Conservation (phyloP, 2,113 vertebrate species). For the Cinclus cinclus region DNA sequence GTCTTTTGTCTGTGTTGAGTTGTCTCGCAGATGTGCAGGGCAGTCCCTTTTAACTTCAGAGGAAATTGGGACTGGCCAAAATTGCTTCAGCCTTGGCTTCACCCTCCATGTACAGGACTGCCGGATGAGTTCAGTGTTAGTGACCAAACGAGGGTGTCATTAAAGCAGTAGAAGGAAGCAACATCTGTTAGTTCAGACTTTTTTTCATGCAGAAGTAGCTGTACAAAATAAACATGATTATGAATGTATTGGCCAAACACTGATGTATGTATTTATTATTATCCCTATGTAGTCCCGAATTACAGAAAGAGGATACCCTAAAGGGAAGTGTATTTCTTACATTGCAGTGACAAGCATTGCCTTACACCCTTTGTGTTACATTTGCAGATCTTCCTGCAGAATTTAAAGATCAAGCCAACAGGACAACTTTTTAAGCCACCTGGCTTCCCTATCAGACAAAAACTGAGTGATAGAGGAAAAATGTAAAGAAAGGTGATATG, state of each 20-base stretch:
- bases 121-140: background rate
- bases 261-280: slow-evolving; percentile 52
- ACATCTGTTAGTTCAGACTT: background rate
- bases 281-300: slow-evolving; percentile 38
- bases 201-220: background rate
- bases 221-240: background rate
- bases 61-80: background rate
- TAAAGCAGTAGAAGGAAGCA: background rate
- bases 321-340: slow-evolving; percentile 79
- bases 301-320: slow-evolving; percentile 31
- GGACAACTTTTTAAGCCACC: slow-evolving; percentile 67
- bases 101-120: background rate
- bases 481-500: slow-evolving; percentile 57
- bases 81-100: background rate
- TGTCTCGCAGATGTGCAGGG: rapidly evolving
- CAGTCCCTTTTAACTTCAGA: background rate
- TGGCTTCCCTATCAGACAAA: slow-evolving; percentile 36
- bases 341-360: slow-evolving; percentile 69
- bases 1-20: background rate
- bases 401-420: slow-evolving; percentile 77
- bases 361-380: slow-evolving; percentile 59
- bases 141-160: background rate
- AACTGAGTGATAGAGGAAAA: slow-evolving; percentile 57
- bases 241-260: background rate
- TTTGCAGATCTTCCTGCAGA: slow-evolving; percentile 67